Evolutionary conservation across 2,888 invertebrate species (phyloP).

Genomic region (Anthrax anthrax): DNA sequence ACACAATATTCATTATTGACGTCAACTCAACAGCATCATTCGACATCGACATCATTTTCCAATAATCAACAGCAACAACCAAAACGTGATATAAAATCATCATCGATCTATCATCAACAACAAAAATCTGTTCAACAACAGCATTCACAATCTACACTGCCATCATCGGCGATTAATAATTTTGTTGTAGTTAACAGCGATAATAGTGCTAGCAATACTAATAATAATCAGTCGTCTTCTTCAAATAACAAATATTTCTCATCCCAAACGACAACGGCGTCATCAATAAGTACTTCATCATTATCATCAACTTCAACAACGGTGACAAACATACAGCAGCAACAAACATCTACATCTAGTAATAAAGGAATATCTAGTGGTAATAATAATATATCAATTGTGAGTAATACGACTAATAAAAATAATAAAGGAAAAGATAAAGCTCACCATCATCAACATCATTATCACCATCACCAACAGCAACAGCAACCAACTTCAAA

Average conservation of each 20-base stretch:
- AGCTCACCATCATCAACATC: neutral
- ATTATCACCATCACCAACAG: conserved; percentile 9
- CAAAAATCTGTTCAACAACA: neutral
- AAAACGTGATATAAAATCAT: neutral
- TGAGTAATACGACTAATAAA: neutral
- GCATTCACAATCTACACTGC: neutral
- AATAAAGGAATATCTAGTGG: no score
- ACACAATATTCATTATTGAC: neutral
- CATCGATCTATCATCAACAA: neutral
- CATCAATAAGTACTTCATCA: neutral
- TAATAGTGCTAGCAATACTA: neutral
- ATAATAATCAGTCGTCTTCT: neutral
- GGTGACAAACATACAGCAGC: neutral
- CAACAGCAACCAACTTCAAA: conserved; percentile 4
- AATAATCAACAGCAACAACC: neutral
- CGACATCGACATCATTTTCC: neutral
- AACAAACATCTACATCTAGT: neutral
- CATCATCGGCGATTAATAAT: neutral
- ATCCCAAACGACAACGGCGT: neutral
- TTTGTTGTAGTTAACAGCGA: neutral
- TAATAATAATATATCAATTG: no score
- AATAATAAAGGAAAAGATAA: conserved; percentile 2
- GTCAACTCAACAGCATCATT: no score
- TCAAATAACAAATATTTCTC: neutral
- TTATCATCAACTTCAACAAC: neutral